Evolutionary conservation across 2,888 invertebrate genomes (phyloP), one percentile per base, ranked within the genome.

Genomic region (Camponotus fellah): DNA sequence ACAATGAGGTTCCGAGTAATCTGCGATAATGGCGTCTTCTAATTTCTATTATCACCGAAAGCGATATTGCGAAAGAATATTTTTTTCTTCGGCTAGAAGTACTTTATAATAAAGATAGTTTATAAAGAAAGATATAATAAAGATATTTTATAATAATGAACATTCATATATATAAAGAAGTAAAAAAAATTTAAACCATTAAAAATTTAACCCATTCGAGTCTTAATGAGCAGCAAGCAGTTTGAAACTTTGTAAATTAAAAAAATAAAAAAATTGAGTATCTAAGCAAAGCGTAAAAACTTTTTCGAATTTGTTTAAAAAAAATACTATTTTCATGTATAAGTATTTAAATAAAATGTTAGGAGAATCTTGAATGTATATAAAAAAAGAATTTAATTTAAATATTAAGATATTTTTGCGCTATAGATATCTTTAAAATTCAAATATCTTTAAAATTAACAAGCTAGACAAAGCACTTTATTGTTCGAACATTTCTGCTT

Each of bases 1-100:
- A 82, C 87, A 89, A 89, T 86, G 82, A 80, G 56, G 72, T 62
- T n/a, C 68, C 68, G 76, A 32, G 77, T 89, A 77, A 2, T 49
- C 81, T 83, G 60, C 46, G 84, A 86, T 85, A 88, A 88, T 71
- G 84, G 76, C 65, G 66, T 84, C 65, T 77, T 62, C 62, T 40
- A 21, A 69, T 65, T 72, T 58, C 75, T 81, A 81, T 3, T 12
- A n/a, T 53, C 64, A 77, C 75, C 74, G 17, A 65, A 84, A 75
- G 82, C 65, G 58, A 85, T 76, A 80, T 65, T 34, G 62, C 17
- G 9, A 21, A 26, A 10, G 5, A 26, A 12, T 43, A 40, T 9
- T 3, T 46, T 4, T 46, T 37, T 21, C 34, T 26, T 49, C 2
- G 6, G 2, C n/a, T 21, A 46, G 9, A 62, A 62, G 34, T 14